Percentiles rank a stretch among this genome's conserved stretches.
Conservation (phyloP, 2,888 invertebrate genomes). For the Idaea dimidiata region DNA sequence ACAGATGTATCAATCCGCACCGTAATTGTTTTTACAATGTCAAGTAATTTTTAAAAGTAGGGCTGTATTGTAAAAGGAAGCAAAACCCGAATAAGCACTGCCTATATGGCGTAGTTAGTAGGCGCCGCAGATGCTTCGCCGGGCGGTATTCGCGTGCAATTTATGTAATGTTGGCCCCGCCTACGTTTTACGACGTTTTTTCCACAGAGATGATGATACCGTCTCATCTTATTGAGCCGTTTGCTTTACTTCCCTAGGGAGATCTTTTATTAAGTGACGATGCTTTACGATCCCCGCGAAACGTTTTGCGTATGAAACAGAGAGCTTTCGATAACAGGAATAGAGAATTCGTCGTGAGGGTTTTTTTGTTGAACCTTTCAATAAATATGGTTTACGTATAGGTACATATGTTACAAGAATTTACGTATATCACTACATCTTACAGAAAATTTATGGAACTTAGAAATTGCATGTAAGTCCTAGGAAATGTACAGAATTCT, state of each 20-base stretch:
- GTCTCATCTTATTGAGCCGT: constrained; percentile 73
- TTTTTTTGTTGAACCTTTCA: not conserved
- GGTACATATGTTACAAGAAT: too few relatives aligned
- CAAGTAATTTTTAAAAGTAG: constrained; percentile 22
- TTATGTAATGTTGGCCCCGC: constrained; percentile 70
- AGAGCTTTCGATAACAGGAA: constrained; percentile 21
- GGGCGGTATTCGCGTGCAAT: constrained; percentile 64
- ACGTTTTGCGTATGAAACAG: constrained; percentile 32
- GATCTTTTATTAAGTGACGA: constrained; percentile 72
- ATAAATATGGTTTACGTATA: too few relatives aligned
- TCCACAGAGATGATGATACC: constrained; percentile 62
- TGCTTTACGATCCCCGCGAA: constrained; percentile 53
- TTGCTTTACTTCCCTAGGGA: constrained; percentile 63
- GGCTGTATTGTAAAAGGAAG: constrained; percentile 24
- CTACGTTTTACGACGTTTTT: constrained; percentile 70
- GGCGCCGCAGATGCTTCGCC: constrained; percentile 58
- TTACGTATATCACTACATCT: too few relatives aligned
- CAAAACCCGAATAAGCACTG: constrained; percentile 20
- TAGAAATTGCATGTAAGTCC: too few relatives aligned
- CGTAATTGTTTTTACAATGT: constrained; percentile 17
- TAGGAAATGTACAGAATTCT: too few relatives aligned
- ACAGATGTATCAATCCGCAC: constrained; percentile 14
- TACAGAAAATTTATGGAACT: too few relatives aligned
- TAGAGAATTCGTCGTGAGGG: not conserved
- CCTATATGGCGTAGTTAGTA: constrained; percentile 34